Conservation (phyloP, 2,888 invertebrate species). For the Stegophylla sp. region DNA sequence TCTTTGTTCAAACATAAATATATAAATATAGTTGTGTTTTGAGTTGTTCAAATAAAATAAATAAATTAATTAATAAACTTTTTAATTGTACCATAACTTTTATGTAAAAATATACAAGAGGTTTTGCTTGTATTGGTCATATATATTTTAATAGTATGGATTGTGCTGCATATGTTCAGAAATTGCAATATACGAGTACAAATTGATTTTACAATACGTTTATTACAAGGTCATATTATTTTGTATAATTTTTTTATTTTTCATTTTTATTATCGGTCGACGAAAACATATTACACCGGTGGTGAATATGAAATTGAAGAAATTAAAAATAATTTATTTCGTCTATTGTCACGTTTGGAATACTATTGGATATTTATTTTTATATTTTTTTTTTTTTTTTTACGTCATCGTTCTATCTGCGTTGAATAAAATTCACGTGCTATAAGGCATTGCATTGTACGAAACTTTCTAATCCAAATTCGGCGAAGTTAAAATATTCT, state of each 20-base stretch:
- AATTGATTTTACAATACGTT: neutral
- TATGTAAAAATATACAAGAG: neutral
- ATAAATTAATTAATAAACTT: too few species aligned
- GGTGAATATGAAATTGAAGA: neutral
- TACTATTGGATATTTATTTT: too few species aligned
- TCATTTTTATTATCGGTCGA: neutral
- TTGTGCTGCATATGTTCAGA: neutral
- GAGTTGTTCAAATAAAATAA: too few species aligned
- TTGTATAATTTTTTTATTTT: neutral
- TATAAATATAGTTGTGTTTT: neutral
- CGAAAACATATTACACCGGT: neutral
- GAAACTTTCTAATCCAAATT: constrained; percentile 54
- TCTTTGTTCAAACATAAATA: too few species aligned
- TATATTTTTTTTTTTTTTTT: neutral
- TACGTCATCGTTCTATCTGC: neutral
- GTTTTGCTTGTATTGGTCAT: neutral
- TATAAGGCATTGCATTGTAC: neutral
- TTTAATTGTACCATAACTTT: too few species aligned
- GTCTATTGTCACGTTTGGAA: constrained; percentile 16
- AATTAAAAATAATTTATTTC: constrained; percentile 14
- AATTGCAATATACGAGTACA: neutral
- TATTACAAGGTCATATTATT: neutral
- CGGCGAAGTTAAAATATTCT: constrained; percentile 33
- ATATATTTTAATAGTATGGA: neutral
- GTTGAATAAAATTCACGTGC: constrained; percentile 4